Conservation (phyloP, 2,888 invertebrate species). For the Seira sanloemensis region DNA sequence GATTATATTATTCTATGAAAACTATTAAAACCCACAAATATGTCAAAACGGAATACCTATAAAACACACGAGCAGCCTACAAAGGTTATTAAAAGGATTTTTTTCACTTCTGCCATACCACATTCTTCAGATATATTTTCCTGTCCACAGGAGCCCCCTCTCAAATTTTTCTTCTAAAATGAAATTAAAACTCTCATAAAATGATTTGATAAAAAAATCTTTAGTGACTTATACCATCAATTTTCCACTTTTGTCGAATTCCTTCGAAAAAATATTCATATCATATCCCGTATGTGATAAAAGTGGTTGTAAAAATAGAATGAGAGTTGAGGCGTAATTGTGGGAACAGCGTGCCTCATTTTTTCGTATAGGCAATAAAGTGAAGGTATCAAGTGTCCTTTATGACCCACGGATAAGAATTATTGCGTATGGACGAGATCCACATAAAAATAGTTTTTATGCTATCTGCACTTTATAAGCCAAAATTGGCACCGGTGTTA, state of each 20-base stretch:
- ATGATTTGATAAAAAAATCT: conserved; percentile 44
- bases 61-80: no score
- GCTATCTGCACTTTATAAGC: no score
- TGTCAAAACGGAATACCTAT: no score
- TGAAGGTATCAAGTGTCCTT: conserved; percentile 63
- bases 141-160: neutral
- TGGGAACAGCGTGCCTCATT: conserved; percentile 55
- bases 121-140: neutral
- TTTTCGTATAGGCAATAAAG: conserved; percentile 50
- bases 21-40: neutral
- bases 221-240: conserved; percentile 41
- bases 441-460: no score
- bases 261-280: conserved; percentile 20
- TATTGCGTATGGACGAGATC: conserved; percentile 16
- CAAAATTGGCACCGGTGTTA: no score
- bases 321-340: conserved; percentile 12
- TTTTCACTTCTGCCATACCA: neutral
- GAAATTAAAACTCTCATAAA: conserved; percentile 61
- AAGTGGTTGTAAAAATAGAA: conserved; percentile 1
- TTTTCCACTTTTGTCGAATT: conserved; percentile 39
- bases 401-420: conserved; percentile 49
- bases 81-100: neutral
- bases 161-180: conserved; percentile 15
- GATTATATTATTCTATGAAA: neutral
- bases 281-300: neutral